phyloP scores from a whole-genome alignment of 2,113 vertebrate species.

The Sceloporus tristichus region DNA sequence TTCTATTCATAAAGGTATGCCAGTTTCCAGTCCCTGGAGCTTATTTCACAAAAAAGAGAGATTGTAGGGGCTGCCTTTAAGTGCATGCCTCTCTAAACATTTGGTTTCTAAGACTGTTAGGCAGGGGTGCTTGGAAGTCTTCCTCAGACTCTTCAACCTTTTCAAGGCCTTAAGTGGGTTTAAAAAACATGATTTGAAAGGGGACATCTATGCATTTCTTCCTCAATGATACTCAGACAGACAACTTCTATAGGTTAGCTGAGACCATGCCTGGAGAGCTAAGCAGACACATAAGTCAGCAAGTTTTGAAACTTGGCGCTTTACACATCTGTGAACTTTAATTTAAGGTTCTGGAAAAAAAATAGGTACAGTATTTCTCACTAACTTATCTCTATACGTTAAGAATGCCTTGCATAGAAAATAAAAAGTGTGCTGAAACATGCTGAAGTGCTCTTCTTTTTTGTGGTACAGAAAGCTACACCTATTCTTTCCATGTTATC shows the following conservation, averaged over 20 bases:
- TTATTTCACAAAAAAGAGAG: not conserved
- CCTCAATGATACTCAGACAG: slow-evolving; percentile 3
- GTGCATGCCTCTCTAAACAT: not conserved
- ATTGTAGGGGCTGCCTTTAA: not conserved
- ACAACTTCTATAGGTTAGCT: not conserved
- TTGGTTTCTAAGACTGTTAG: not conserved
- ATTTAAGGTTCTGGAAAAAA: not conserved
- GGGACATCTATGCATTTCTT: not conserved
- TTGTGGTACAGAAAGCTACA: too few species aligned
- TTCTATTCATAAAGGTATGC: not conserved
- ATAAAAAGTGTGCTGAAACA: too few species aligned
- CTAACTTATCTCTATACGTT: not conserved
- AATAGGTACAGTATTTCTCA: not conserved
- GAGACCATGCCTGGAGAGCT: not conserved
- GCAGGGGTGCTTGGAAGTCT: not conserved
- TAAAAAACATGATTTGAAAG: not conserved
- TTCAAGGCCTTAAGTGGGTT: not conserved
- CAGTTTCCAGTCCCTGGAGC: not conserved
- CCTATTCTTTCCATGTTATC: too few species aligned
- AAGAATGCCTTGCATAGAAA: not conserved
- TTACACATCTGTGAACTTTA: not conserved
- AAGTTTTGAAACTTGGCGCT: not conserved
- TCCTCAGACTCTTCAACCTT: not conserved
- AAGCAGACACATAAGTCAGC: not conserved
- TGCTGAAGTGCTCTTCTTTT: too few species aligned